Evolutionary conservation across 2,113 vertebrate species (phyloP).

Genomic region (Colistium nudipinnis): DNA sequence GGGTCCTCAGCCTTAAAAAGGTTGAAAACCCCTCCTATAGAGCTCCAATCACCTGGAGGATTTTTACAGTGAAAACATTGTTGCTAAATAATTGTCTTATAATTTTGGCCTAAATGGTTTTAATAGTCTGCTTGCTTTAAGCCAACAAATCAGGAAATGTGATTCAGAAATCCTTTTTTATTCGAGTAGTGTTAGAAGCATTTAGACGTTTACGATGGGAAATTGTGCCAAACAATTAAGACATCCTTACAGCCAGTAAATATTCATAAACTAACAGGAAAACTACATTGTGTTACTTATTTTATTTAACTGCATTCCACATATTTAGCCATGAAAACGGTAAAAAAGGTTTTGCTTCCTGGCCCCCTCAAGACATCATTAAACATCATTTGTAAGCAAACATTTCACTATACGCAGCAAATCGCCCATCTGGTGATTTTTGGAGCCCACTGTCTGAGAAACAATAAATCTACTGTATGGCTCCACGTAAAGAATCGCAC

Average conservation of each 20-base stretch:
- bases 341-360: constrained; percentile 61
- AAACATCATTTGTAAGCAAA: constrained; percentile 74
- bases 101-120: too few relatives aligned
- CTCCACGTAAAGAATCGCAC: constrained; percentile 47
- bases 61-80: too few relatives aligned
- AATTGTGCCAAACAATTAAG: constrained; percentile 5
- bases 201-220: not conserved
- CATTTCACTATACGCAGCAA: constrained; percentile 65
- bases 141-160: too few relatives aligned
- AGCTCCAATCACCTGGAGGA: too few relatives aligned
- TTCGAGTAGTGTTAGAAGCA: too few relatives aligned
- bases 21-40: too few relatives aligned
- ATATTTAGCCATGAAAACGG: constrained; percentile 63
- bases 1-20: too few relatives aligned
- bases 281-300: constrained; percentile 12
- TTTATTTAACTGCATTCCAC: constrained; percentile 32
- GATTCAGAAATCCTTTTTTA: too few relatives aligned
- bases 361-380: constrained; percentile 73
- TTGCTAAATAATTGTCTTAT: too few relatives aligned
- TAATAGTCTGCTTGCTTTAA: too few relatives aligned
- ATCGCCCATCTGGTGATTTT: constrained; percentile 70
- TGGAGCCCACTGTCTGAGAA: constrained; percentile 45
- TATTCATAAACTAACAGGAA: constrained; percentile 35
- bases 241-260: constrained; percentile 34
- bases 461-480: constrained; percentile 66